Evolutionary conservation across 2,888 invertebrate species (phyloP), one percentile per base, ranked within the genome.

Genomic region (Abscondita cerata): DNA sequence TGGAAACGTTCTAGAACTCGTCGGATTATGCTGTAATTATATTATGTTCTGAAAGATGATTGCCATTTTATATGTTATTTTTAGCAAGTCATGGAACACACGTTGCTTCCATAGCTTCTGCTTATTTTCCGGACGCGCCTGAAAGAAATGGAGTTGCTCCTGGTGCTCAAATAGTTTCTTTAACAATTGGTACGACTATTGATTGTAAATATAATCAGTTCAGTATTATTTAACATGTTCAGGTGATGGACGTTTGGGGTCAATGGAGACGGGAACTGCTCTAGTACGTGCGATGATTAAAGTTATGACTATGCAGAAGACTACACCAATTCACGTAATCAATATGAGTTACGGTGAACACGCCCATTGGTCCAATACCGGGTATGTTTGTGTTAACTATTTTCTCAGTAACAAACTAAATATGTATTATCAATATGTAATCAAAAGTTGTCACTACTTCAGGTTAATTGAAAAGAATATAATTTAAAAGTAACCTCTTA

Each of bases 331-430:
- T 52, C 93, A 98, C 76, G 90, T 98, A 0, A 93, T 98, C 69
- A 99, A 99, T 80, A 98, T 96, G 94, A 98, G 97, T 76, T 99
- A 98, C 73, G 98, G 98, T 0, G 98, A 98, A 81, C 94, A 93
- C 73, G 89, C 95, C 0, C 92, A 95, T 79, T 96, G 95, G 92
- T 88, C 93, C 1, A 91, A 94, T 79, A 82, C 90, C 5, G 97
- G 98, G 93, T 94, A 82, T 84, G 16, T 33, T 25, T 4, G 25
- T 25, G 25, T 6, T 4, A 25, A 25, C 25, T 25, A 25, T 6
- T 6, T 25, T 25, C 6, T 4, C 2, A 25, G 6, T 25, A 25
- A 25, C 2, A 25, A n/a, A n/a, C n/a, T n/a, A n/a, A n/a, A n/a
- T n/a, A n/a, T n/a, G n/a, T n/a, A n/a, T n/a, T n/a, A n/a, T n/a